Conservation (phyloP, 2,797 vertebrate genomes). For the Scleropages formosus region DNA sequence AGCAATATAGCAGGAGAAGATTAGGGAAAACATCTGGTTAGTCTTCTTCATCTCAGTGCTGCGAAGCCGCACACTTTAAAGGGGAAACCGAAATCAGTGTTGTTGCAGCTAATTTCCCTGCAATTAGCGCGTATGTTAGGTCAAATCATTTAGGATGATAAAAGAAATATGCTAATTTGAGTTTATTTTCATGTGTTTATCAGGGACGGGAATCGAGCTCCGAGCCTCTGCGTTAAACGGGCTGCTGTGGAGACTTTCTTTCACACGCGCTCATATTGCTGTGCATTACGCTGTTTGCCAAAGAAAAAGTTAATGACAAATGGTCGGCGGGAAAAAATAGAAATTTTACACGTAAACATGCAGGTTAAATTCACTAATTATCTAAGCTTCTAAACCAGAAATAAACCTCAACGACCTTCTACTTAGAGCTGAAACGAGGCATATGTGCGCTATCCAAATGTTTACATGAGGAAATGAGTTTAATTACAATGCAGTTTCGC, state of each 20-base stretch:
- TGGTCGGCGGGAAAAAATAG: too few relatives aligned
- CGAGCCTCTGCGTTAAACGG: neutral
- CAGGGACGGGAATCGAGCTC: neutral
- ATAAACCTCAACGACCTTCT: too few relatives aligned
- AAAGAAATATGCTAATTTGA: conserved; percentile 16
- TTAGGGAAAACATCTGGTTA: conserved; percentile 31
- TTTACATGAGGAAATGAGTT: too few relatives aligned
- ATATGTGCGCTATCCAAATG: too few relatives aligned
- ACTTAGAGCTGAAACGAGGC: too few relatives aligned
- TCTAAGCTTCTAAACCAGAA: too few relatives aligned
- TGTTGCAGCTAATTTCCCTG: conserved; percentile 23
- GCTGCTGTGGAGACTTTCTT: neutral
- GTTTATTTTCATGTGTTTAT: conserved; percentile 26
- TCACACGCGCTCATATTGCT: neutral
- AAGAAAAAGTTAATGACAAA: too few relatives aligned
- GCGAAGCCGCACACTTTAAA: conserved; percentile 24
- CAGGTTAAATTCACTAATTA: too few relatives aligned
- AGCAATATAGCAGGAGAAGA: conserved; percentile 20
- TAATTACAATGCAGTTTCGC: too few relatives aligned
- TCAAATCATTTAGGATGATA: conserved; percentile 22
- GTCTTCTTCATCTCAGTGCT: conserved; percentile 1
- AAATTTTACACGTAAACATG: too few relatives aligned
- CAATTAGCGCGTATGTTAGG: conserved; percentile 26
- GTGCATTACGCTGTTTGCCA: neutral
- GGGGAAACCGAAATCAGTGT: conserved; percentile 17